Conservation (phyloP, 2,113 vertebrate genomes). For the Meleagris gallopavo region DNA sequence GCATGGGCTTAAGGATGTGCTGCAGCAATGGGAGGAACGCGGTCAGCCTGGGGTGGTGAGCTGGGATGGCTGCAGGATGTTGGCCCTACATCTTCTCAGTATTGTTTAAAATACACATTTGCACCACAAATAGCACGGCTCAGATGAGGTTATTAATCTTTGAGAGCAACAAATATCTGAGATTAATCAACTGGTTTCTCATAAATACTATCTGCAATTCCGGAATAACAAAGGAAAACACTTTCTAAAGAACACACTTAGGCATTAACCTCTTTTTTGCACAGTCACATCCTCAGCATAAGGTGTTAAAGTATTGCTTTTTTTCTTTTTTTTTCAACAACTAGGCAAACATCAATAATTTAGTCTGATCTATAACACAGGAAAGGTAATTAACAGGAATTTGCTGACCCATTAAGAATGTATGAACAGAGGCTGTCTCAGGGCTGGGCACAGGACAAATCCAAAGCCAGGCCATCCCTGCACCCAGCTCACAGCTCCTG, state of each 20-base stretch:
- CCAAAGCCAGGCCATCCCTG: background rate
- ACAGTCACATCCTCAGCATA: background rate
- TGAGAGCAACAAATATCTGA: background rate
- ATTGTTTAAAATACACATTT: background rate
- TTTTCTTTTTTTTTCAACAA: background rate
- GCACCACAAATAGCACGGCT: slow-evolving; percentile 10
- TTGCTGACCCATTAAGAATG: background rate
- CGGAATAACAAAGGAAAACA: background rate
- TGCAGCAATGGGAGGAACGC: background rate
- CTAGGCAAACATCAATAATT: background rate
- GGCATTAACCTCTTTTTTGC: background rate
- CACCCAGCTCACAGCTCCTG: background rate
- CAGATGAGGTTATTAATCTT: slow-evolving; percentile 25
- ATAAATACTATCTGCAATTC: background rate
- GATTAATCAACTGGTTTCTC: slow-evolving; percentile 35
- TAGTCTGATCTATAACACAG: background rate
- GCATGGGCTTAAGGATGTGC: background rate
- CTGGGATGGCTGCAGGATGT: background rate
- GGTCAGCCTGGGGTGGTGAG: background rate
- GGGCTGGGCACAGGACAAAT: background rate
- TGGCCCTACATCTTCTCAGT: background rate
- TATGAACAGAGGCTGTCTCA: background rate
- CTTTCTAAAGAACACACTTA: background rate
- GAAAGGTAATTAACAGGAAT: background rate
- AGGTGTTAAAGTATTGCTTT: background rate